These are phyloP conservation scores for Rhinogobio ventralis DNA, from an alignment of 2,797 vertebrate genomes.

Conservation along the genomic window DNA sequence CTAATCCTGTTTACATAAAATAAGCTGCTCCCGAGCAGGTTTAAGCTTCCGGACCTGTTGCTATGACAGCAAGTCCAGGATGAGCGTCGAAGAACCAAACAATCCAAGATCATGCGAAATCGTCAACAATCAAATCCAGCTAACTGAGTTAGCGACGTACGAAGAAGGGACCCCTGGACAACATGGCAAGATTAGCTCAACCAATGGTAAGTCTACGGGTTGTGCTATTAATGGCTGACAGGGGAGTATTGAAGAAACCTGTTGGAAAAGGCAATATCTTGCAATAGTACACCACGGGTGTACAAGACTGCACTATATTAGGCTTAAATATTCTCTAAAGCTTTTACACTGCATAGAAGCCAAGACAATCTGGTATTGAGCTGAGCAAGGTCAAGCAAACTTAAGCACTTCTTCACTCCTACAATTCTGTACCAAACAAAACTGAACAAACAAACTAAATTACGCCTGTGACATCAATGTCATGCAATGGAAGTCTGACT, in stretches of 20 bases:
- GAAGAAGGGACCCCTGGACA: too few relatives aligned
- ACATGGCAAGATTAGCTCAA: not conserved
- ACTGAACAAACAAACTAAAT: too few relatives aligned
- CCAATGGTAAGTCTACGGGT: not conserved
- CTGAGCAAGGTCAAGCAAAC: not conserved
- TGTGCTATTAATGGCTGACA: not conserved
- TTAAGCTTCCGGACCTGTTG: too few relatives aligned
- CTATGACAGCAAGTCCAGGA: too few relatives aligned
- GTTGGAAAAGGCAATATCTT: not conserved
- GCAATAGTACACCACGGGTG: not conserved
- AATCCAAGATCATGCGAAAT: too few relatives aligned
- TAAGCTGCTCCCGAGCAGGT: too few relatives aligned
- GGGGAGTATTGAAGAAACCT: not conserved
- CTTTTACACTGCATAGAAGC: not conserved
- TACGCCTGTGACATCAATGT: not conserved
- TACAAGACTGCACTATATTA: not conserved
- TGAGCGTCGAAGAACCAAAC: too few relatives aligned
- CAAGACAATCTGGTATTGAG: not conserved
- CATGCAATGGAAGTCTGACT: not conserved
- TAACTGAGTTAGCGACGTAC: too few relatives aligned
- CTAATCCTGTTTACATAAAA: too few relatives aligned
- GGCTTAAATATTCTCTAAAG: too few relatives aligned
- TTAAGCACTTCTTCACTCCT: not conserved
- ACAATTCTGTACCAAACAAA: not conserved
- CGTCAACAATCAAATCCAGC: too few relatives aligned